phyloP scores from a whole-genome alignment of 1,140 invertebrate species.

The Drosophila orena region DNA sequence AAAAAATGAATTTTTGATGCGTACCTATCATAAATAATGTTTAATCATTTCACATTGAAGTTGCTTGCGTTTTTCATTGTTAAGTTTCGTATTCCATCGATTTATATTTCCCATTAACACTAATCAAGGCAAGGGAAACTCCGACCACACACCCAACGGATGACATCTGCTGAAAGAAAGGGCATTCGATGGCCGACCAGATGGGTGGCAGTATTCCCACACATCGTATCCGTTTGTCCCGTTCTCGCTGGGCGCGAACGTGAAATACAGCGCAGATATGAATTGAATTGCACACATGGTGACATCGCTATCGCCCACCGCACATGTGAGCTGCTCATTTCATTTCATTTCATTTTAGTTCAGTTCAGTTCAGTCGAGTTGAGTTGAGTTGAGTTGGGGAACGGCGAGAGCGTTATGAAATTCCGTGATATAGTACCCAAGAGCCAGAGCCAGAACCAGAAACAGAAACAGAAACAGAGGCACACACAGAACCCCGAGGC shows the following conservation, averaged over 20 bases:
- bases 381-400: background rate
- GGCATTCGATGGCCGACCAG: conserved; percentile 11
- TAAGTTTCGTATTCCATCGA: too few species aligned
- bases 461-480: background rate
- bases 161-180: background rate
- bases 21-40: too few species aligned
- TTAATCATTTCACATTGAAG: too few species aligned
- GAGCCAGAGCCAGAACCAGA: background rate
- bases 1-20: too few species aligned
- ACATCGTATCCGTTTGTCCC: conserved; percentile 26
- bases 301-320: conserved; percentile 11
- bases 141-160: too few species aligned
- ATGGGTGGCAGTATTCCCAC: conserved; percentile 3
- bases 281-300: conserved; percentile 30
- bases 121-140: background rate
- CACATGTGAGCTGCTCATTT: conserved; percentile 13
- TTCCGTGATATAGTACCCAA: conserved; percentile 10
- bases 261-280: conserved; percentile 30
- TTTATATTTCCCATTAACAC: too few species aligned
- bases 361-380: too few species aligned
- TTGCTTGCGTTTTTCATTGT: too few species aligned
- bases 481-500: background rate
- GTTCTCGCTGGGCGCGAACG: background rate
- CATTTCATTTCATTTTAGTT: too few species aligned
- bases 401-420: conserved; percentile 17